Conservation (phyloP, 2,797 vertebrate species). For the Loriculus beryllinus region DNA sequence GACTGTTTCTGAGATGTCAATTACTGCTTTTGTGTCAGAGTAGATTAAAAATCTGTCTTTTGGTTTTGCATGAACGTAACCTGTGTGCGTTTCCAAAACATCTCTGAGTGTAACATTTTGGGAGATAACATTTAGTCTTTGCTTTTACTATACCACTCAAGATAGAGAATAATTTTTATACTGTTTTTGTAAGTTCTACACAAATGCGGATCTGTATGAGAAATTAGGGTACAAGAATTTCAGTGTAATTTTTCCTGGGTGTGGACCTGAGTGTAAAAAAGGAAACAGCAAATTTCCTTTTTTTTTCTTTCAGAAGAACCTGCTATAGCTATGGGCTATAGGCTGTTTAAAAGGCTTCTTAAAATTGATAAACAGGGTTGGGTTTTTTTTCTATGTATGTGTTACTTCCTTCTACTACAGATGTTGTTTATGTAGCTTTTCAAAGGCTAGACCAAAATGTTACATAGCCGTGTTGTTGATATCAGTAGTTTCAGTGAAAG, state of each 20-base stretch:
- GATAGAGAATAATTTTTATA: not conserved
- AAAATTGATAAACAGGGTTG: not conserved
- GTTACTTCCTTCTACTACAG: not conserved
- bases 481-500: not conserved
- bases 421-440: not conserved
- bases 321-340: not conserved
- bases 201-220: not conserved
- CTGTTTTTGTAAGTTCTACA: not conserved
- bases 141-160: not conserved
- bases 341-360: not conserved
- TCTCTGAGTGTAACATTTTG: not conserved
- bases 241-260: constrained; percentile 35
- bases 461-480: not conserved
- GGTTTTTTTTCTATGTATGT: not conserved
- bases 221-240: constrained; percentile 4
- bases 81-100: not conserved
- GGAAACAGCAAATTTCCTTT: constrained; percentile 46
- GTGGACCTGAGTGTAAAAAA: constrained; percentile 16
- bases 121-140: not conserved
- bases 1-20: not conserved
- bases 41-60: not conserved
- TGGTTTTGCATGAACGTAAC: not conserved
- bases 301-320: constrained; percentile 10
- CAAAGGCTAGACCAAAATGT: not conserved
- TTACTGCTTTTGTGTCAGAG: not conserved